Evolutionary conservation across 2,888 invertebrate species (phyloP).

Genomic region (Dascillus cervinus): DNA sequence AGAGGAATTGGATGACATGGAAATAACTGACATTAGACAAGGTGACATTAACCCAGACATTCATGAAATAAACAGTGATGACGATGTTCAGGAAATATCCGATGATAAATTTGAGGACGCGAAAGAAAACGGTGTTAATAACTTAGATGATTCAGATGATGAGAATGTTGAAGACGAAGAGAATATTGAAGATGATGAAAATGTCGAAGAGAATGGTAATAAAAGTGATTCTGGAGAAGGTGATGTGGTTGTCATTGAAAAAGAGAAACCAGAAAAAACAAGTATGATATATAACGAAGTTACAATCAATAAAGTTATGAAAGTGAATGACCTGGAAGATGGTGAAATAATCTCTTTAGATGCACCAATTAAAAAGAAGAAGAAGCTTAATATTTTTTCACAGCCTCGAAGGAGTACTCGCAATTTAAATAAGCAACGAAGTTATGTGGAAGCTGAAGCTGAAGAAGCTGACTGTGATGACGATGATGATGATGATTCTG

Average conservation of each 20-base stretch:
- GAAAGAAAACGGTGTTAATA: no score
- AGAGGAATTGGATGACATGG: no score
- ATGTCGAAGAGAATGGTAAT: constrained; percentile 22
- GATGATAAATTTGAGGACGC: constrained; percentile 7
- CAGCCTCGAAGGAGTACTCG: constrained; percentile 47
- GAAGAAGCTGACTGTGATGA: constrained; percentile 18
- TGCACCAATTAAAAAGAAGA: constrained; percentile 37
- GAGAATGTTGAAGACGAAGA: no score
- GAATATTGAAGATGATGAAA: constrained; percentile 22
- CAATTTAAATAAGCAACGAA: constrained; percentile 45
- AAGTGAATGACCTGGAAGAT: constrained; percentile 1
- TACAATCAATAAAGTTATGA: constrained; percentile 10
- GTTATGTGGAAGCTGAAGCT: constrained; percentile 9
- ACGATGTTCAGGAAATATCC: constrained; percentile 1
- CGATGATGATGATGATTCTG: constrained; percentile 16
- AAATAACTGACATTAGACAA: no score
- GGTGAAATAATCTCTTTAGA: constrained; percentile 27
- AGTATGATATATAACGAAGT: constrained; percentile 8
- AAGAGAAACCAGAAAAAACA: constrained; percentile 14
- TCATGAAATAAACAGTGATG: constrained; percentile 1
- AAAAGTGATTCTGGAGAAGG: constrained; percentile 35
- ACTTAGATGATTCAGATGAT: no score
- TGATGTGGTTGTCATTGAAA: constrained; percentile 37
- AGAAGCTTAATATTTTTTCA: constrained; percentile 9
- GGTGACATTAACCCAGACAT: no score